Base-by-base conservation (phyloP, 2,888 invertebrate species). In the Leptarthrus brevirostris region DNA sequence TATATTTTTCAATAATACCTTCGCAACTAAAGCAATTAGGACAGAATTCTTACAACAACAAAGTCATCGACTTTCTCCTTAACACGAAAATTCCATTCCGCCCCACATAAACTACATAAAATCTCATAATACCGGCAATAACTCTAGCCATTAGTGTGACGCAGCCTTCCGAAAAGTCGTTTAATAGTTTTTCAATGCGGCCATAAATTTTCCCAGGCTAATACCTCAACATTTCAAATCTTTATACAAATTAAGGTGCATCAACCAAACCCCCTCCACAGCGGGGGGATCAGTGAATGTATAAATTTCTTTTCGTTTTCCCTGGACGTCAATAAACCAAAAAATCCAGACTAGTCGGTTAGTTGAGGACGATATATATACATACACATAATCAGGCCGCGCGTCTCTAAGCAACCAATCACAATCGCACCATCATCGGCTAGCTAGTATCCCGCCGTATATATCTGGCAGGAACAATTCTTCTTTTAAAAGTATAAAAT, bases 401-500 rank as follows among this genome's bases (percentile, higher is more conserved):
- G 5, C n/a, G n/a, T 47, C 14, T 14, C 47, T 47, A 10, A 20
- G 53, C 18, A 26, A 54, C 30, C 64, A 66, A 61, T 20, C 64
- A 52, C 52, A 49, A 18, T 34, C 1, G 22, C 26, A 12, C 44
- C 64, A 6, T 44, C 47, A 24, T 44, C 0, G 6, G n/a, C 40
- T 5, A 20, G 16, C 52, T 30, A 18, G 12, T 8, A 40, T 40
- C 52, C 52, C 20, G 30, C 69, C 64, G 36, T 66, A 47, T 47
- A 47, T 66, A 49, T 69, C 69, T 34, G 22, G 69, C 34, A 30
- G 52, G 52, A 52, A 36, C 30, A 49, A 69, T 52, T 69, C 52
- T 34, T 69, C 52, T 52, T 36, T 52, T 30, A 69, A 52, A 69
- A 52, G 73, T 70, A 73, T 72, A 71, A 72, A 75, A 73, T 73